Evolutionary conservation across 2,888 invertebrate genomes (phyloP).

Genomic region (Hemithea aestivaria): DNA sequence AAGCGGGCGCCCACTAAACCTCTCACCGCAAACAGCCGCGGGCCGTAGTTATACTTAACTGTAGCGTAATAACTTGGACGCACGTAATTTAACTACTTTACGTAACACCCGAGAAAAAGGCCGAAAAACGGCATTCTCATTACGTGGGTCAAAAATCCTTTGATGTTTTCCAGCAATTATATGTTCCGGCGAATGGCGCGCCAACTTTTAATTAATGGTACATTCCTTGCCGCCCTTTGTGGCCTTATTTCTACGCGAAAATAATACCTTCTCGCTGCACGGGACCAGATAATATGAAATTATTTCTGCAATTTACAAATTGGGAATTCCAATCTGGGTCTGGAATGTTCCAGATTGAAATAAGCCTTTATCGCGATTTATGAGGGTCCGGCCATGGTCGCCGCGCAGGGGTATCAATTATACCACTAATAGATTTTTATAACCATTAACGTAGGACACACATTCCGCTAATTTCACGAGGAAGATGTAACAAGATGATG

Average conservation of each 20-base stretch:
- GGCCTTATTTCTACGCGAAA: slow-evolving; percentile 19
- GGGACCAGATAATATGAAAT: slow-evolving; percentile 23
- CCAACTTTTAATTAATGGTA: slow-evolving; percentile 29
- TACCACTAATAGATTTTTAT: too few relatives aligned
- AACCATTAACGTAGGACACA: too few relatives aligned
- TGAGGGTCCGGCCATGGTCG: slow-evolving; percentile 15
- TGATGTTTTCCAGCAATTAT: slow-evolving; percentile 22
- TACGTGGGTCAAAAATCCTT: slow-evolving; percentile 17
- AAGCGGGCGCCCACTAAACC: too few relatives aligned
- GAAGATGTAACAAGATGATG: too few relatives aligned
- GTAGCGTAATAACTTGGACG: too few relatives aligned
- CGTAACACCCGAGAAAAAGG: too few relatives aligned
- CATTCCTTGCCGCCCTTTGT: slow-evolving; percentile 18
- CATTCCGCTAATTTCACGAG: too few relatives aligned
- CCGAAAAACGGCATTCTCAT: slow-evolving; percentile 15
- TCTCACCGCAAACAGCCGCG: too few relatives aligned
- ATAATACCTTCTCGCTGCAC: slow-evolving; percentile 22
- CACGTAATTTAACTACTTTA: too few relatives aligned
- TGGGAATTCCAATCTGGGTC: slow-evolving; percentile 16
- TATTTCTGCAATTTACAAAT: slow-evolving; percentile 23
- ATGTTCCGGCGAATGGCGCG: slow-evolving; percentile 13
- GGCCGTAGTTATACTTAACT: too few relatives aligned
- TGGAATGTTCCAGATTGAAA: slow-evolving; percentile 21
- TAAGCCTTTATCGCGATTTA: slow-evolving; percentile 23
- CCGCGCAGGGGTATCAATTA: slow-evolving; percentile 6